phyloP scores from a whole-genome alignment of 2,113 vertebrate genomes.

The Gadus macrocephalus region DNA sequence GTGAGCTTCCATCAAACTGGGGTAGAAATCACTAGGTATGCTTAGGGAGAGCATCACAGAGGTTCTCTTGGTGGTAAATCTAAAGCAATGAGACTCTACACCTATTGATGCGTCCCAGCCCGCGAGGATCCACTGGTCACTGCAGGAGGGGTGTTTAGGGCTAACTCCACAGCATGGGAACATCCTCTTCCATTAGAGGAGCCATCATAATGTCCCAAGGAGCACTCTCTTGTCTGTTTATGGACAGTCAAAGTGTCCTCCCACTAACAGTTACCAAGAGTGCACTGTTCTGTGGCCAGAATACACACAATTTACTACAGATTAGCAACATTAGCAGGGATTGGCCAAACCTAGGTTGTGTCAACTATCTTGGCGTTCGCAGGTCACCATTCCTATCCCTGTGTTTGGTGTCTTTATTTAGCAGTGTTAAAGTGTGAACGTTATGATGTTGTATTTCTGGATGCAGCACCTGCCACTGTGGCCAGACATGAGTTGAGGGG shows the following conservation, averaged over 20 bases:
- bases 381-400: neutral
- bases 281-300: slow-evolving; percentile 20
- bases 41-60: too few relatives aligned
- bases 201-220: neutral
- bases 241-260: neutral
- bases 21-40: too few relatives aligned
- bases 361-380: neutral
- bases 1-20: too few relatives aligned
- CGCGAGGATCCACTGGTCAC: too few relatives aligned
- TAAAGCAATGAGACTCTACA: too few relatives aligned
- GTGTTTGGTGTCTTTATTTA: slow-evolving; percentile 48
- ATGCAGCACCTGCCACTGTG: slow-evolving; percentile 51
- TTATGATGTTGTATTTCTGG: slow-evolving; percentile 39
- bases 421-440: neutral
- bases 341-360: too few relatives aligned
- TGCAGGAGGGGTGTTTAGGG: neutral
- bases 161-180: neutral
- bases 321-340: too few relatives aligned
- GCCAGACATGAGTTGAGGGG: slow-evolving; percentile 24
- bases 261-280: slow-evolving; percentile 35
- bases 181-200: neutral
- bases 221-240: neutral
- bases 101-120: too few relatives aligned
- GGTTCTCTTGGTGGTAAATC: too few relatives aligned
- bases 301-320: neutral